These are phyloP conservation scores for Gisinianus flammeolus DNA, from an alignment of 2,888 invertebrate genomes.

Conservation along the genomic window DNA sequence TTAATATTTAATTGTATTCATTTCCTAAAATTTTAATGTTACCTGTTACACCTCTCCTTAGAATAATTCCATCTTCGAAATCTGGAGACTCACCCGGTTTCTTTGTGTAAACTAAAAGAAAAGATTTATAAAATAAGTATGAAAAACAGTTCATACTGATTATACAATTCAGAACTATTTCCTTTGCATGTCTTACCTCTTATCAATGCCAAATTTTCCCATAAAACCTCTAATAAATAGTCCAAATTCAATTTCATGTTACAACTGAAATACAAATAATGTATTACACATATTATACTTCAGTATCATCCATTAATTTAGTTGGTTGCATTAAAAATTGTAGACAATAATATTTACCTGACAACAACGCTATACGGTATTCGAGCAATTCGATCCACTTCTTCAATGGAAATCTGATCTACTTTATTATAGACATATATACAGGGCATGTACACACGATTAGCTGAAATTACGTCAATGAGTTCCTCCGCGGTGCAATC, in stretches of 20 bases:
- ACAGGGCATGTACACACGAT: conserved; percentile 94
- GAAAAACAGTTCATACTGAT: not conserved
- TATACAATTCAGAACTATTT: too few relatives aligned
- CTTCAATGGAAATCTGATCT: conserved; percentile 94
- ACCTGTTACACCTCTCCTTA: conserved; percentile 80
- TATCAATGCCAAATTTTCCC: conserved; percentile 93
- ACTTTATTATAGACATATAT: conserved; percentile 99
- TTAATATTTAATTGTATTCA: not conserved
- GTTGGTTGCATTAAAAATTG: too few relatives aligned
- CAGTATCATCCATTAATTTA: not conserved
- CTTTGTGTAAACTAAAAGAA: conserved; percentile 92
- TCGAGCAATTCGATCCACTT: conserved; percentile 92
- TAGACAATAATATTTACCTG: too few relatives aligned
- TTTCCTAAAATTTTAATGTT: not conserved
- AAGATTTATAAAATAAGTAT: not conserved
- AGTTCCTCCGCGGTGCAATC: conserved; percentile 95
- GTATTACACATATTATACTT: not conserved
- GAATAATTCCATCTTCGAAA: conserved; percentile 92
- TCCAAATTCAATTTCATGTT: conserved; percentile 99
- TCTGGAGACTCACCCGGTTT: conserved; percentile 97
- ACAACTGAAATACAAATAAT: conserved; percentile 71
- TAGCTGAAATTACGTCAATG: conserved; percentile 96
- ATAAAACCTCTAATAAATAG: conserved; percentile 85
- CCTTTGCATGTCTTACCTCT: conserved; percentile 65
- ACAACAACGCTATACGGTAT: conserved; percentile 89